Evolutionary conservation across 2,888 invertebrate genomes (phyloP), one percentile per base, ranked within the genome.

Genomic region (Plagiodera versicolora): DNA sequence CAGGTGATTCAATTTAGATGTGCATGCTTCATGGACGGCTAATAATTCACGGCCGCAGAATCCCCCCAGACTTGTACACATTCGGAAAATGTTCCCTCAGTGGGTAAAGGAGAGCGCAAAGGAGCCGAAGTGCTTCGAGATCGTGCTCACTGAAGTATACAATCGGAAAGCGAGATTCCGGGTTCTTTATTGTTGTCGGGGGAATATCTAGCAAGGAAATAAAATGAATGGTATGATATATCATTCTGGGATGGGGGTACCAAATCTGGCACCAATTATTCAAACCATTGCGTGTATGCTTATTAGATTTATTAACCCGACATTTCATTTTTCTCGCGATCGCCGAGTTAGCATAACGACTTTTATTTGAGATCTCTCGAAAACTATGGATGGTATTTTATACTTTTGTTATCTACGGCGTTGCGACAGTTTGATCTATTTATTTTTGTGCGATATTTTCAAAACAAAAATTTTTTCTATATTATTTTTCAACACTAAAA

Each of bases 161-260:
- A 39, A 39, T 39, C 52, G 52, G 52, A 52, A 52, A 52, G 39
- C 52, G 35, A 39, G 52, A 52, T 52, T 52, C 52, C 19, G 14
- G 52, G 20, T 20, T 52, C 39, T 52, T 52, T 52, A 52, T 52
- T 52, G 52, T 52, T 35, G 39, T 17, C 39, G 14, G 52, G 52
- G 52, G 52, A 52, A 52, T 52, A 39, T 18, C 52, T 39, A n/a
- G 39, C 14, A 39, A 10, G 52, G 52, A 52, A 52, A 52, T 39
- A 52, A 39, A 35, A 35, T 35, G 52, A 52, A 52, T 20, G 52
- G 24, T 18, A 20, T 19, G 39, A 52, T 52, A 52, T 39, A 52
- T 52, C 52, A 52, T 52, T 52, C 16, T 14, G n/a, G 39, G 6
- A 39, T n/a, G 14, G 1, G 39, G 39, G 39, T 11, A 14, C 39